Conservation (phyloP, 2,888 invertebrate genomes). For the Hyposoter dolosus region DNA sequence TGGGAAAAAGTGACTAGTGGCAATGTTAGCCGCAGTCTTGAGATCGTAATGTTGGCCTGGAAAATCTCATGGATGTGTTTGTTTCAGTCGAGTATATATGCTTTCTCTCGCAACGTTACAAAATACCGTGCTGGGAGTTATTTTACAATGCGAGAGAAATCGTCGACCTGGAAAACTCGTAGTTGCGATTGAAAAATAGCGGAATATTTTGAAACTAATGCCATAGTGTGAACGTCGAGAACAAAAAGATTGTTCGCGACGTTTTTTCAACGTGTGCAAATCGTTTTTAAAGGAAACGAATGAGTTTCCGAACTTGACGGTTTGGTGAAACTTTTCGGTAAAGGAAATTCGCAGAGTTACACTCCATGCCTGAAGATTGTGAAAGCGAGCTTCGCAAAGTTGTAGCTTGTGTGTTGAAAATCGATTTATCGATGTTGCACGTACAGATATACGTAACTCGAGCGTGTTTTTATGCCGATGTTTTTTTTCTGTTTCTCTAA, state of each 20-base stretch:
- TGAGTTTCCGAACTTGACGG: background rate
- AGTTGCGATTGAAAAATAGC: background rate
- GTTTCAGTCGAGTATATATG: slow-evolving; percentile 9
- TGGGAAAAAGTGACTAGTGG: background rate
- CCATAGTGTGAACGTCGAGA: too few species aligned
- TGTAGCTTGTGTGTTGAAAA: slow-evolving; percentile 38
- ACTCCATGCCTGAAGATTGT: background rate
- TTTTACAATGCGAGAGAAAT: slow-evolving; percentile 25
- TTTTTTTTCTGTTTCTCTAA: slow-evolving; percentile 21
- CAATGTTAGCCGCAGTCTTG: background rate
- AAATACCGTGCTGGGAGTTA: slow-evolving; percentile 7
- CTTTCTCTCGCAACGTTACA: slow-evolving; percentile 23
- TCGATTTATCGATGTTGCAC: slow-evolving; percentile 59
- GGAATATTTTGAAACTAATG: background rate
- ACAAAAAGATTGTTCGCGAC: too few species aligned
- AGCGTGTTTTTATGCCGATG: slow-evolving; percentile 5
- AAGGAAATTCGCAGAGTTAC: background rate
- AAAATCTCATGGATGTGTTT: slow-evolving; percentile 4
- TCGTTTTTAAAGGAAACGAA: background rate
- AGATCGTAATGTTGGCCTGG: background rate
- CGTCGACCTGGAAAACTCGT: slow-evolving; percentile 6
- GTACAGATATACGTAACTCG: slow-evolving; percentile 4
- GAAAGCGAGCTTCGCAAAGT: background rate
- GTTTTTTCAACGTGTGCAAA: background rate
- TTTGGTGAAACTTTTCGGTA: background rate